Percentiles rank a stretch among this genome's conserved stretches.
phyloP scores from a whole-genome alignment of 2,113 vertebrate genomes.

The Sturnira hondurensis region DNA sequence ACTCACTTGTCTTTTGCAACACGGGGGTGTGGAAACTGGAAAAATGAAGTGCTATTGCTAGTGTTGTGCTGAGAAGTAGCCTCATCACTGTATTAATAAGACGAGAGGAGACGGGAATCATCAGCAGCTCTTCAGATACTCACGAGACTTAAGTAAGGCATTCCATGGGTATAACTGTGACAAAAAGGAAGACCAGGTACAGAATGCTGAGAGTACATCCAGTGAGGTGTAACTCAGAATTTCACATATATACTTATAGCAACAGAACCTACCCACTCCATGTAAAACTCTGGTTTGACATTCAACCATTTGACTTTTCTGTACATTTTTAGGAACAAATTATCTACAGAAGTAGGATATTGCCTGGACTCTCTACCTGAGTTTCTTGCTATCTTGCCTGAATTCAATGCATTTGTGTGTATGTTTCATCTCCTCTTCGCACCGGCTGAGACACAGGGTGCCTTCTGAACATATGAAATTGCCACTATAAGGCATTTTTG shows the following conservation, averaged over 20 bases:
- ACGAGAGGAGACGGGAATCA: neutral
- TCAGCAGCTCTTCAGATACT: neutral
- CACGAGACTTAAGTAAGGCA: neutral
- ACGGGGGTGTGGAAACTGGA: neutral
- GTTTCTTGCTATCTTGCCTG: neutral
- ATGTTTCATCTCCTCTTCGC: neutral
- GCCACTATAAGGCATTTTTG: neutral
- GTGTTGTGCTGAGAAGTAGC: neutral
- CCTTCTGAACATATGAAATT: neutral
- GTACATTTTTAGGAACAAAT: neutral
- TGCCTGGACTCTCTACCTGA: neutral
- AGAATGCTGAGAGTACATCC: neutral
- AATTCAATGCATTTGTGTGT: neutral
- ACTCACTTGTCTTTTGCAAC: neutral
- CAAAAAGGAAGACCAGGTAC: neutral
- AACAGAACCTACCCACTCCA: neutral
- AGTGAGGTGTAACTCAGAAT: neutral
- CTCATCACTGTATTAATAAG: neutral
- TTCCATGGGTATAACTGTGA: neutral
- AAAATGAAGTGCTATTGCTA: neutral
- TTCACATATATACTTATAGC: neutral
- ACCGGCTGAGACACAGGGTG: neutral
- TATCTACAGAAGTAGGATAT: neutral
- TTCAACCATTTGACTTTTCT: neutral
- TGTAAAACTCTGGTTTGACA: neutral